phyloP scores from a whole-genome alignment of 1,140 invertebrate species.

The Drosophila pandora region DNA sequence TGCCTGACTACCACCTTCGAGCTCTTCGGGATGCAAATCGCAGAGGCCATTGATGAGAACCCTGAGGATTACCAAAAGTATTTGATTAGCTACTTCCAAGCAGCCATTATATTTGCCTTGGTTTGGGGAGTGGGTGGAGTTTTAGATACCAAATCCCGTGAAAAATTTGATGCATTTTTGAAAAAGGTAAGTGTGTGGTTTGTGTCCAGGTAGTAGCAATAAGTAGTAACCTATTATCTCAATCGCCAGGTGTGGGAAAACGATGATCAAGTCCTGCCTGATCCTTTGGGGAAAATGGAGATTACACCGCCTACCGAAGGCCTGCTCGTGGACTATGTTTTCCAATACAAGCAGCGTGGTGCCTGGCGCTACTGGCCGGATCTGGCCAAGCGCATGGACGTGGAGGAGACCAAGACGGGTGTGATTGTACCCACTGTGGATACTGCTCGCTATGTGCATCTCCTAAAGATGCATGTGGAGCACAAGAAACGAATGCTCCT shows the following conservation, averaged over 20 bases:
- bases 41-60: conserved; percentile 87
- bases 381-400: conserved; percentile 84
- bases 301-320: conserved; percentile 90
- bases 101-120: conserved; percentile 90
- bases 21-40: conserved; percentile 91
- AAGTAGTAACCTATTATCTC: background rate
- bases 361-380: conserved; percentile 91
- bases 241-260: conserved; percentile 80
- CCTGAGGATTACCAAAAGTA: conserved; percentile 88
- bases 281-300: conserved; percentile 87
- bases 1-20: conserved; percentile 88
- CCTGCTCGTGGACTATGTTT: conserved; percentile 92
- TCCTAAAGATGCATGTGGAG: conserved; percentile 88
- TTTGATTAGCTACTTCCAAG: conserved; percentile 89
- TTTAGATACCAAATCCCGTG: conserved; percentile 88
- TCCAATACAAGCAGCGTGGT: conserved; percentile 90
- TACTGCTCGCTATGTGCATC: conserved; percentile 90
- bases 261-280: conserved; percentile 87
- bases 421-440: conserved; percentile 91
- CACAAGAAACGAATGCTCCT: conserved; percentile 89
- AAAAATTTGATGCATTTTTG: conserved; percentile 90
- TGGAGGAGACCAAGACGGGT: conserved; percentile 73
- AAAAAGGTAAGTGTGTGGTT: conserved; percentile 50
- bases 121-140: conserved; percentile 94
- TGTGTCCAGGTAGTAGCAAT: no score